These are phyloP conservation scores for Crenuchus spilurus DNA, from an alignment of 2,797 vertebrate genomes.

Conservation along the genomic window DNA sequence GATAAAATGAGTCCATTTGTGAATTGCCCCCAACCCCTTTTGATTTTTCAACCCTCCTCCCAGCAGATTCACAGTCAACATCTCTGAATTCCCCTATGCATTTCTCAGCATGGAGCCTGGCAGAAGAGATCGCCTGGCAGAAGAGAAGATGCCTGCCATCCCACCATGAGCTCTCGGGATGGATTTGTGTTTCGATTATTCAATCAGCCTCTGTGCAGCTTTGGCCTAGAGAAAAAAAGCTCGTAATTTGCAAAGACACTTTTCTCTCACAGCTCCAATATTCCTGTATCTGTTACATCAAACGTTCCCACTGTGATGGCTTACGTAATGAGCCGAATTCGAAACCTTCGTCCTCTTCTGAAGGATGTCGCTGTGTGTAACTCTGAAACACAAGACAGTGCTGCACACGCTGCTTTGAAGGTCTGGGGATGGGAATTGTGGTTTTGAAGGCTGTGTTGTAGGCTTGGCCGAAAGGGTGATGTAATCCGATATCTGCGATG, in stretches of 20 bases:
- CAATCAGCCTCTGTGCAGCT: not conserved
- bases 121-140: constrained; percentile 56
- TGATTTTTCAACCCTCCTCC: constrained; percentile 29
- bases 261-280: constrained; percentile 40
- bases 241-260: constrained; percentile 63
- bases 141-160: constrained; percentile 24
- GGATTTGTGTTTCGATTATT: constrained; percentile 34
- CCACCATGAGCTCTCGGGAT: constrained; percentile 53
- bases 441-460: not conserved
- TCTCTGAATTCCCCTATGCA: constrained; percentile 41
- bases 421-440: not conserved
- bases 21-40: not conserved
- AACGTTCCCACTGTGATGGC: constrained; percentile 32
- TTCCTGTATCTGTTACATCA: constrained; percentile 14
- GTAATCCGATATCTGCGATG: too few species aligned
- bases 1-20: not conserved
- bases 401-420: not conserved
- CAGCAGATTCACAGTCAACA: constrained; percentile 46
- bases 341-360: not conserved
- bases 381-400: too few species aligned
- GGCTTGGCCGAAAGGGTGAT: too few species aligned
- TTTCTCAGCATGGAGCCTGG: constrained; percentile 36
- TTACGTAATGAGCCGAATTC: constrained; percentile 28
- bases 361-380: not conserved
- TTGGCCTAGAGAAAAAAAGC: constrained; percentile 1